A percentile compares a stretch with the other conserved stretches of the same genome.
phyloP scores from a whole-genome alignment of 2,113 vertebrate species.

The Nothocercus julius region DNA sequence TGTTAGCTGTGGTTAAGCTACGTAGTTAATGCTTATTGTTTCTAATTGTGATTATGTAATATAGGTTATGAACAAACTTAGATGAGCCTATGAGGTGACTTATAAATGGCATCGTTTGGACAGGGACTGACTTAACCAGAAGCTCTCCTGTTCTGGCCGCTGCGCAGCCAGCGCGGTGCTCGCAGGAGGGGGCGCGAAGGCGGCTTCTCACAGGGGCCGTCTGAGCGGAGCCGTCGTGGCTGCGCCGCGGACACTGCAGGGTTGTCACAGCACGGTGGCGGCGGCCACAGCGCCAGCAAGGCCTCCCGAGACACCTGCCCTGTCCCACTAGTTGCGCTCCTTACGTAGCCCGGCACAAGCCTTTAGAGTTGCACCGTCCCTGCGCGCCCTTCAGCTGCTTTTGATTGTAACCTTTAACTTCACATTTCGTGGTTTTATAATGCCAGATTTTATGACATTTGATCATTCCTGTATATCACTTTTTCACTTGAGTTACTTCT shows the following conservation, averaged over 20 bases:
- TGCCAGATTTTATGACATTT: constrained; percentile 41
- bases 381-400: background rate
- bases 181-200: background rate
- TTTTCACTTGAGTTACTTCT: constrained; percentile 42
- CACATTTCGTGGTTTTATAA: background rate
- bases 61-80: background rate
- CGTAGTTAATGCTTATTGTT: background rate
- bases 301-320: background rate
- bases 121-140: background rate
- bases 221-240: background rate
- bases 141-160: background rate
- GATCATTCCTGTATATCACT: constrained; percentile 36
- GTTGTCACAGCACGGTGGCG: background rate
- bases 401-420: background rate
- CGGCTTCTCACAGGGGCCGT: background rate
- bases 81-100: background rate
- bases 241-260: background rate
- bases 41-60: background rate
- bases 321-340: too few species aligned
- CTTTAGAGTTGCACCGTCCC: background rate
- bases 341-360: rapidly evolving
- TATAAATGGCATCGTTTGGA: background rate
- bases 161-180: background rate
- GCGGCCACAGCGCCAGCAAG: too few species aligned
- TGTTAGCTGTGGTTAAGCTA: background rate